These are phyloP conservation scores for Scarus forsteni DNA, from an alignment of 2,797 vertebrate species.

Conservation along the genomic window DNA sequence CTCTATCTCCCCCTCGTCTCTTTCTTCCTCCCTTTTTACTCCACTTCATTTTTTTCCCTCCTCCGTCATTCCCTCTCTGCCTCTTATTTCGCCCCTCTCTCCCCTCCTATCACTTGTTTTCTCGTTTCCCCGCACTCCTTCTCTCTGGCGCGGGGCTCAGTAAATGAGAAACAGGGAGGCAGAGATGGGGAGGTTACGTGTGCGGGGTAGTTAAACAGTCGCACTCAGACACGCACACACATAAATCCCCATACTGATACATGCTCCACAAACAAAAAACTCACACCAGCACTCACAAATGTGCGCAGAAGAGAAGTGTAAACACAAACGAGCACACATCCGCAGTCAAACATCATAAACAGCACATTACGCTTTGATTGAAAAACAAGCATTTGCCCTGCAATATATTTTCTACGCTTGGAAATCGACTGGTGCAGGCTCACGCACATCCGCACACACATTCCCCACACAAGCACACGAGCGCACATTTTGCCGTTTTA, in stretches of 20 bases:
- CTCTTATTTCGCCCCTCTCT: neutral
- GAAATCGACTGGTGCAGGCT: constrained; percentile 51
- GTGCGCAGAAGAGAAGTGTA: constrained; percentile 40
- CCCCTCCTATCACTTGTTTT: constrained; percentile 74
- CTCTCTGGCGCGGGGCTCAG: constrained; percentile 73
- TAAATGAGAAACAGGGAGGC: constrained; percentile 89
- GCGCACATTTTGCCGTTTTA: constrained; percentile 65
- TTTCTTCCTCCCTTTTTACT: constrained; percentile 56
- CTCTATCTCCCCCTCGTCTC: constrained; percentile 41
- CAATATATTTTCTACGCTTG: constrained; percentile 54
- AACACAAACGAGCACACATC: constrained; percentile 39
- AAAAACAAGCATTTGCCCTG: constrained; percentile 67
- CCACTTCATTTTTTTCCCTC: constrained; percentile 65
- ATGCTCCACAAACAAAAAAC: constrained; percentile 13
- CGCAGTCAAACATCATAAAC: constrained; percentile 71
- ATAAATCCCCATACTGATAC: constrained; percentile 67
- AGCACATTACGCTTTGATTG: constrained; percentile 71
- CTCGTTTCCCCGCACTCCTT: constrained; percentile 75
- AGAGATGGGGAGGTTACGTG: constrained; percentile 87
- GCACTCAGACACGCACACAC: constrained; percentile 52
- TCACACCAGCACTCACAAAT: constrained; percentile 15
- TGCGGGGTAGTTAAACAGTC: constrained; percentile 84
- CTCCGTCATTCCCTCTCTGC: constrained; percentile 60
- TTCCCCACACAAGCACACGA: constrained; percentile 26
- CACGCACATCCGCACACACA: constrained; percentile 3